Evolutionary conservation across 2,797 vertebrate genomes (phyloP), one percentile per base, ranked within the genome.

Genomic region (Miichthys miiuy): DNA sequence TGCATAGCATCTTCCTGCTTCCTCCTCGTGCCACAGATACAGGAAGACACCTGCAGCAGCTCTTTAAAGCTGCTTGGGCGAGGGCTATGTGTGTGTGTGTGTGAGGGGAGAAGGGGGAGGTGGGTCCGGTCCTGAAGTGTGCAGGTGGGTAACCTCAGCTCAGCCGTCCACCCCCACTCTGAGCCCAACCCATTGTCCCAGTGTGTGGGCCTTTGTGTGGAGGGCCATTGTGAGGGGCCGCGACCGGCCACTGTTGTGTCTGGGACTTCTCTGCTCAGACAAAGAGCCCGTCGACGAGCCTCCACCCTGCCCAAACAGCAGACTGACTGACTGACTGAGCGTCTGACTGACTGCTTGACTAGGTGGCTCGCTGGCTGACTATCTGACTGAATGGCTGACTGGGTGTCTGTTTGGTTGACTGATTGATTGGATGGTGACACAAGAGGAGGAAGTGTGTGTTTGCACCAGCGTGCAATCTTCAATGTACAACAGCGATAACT

Each of bases 221-320:
- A 87, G 66, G 75, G 81, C 91, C 87, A 93, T 94, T 92, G 92
- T 94, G 91, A 90, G 91, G 84, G 85, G 86, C 90, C 82, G 41
- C 77, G 87, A 83, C 91, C 54, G 82, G 72, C 82, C 87, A 91
- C 92, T 95, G 95, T 96, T 95, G 94, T 95, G 95, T 95, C 95
- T 95, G 93, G 92, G 90, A 84, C 91, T 91, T 84, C 85, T 81
- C 86, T 86, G 88, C 72, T 61, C 83, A 93, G 89, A 95, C 94
- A 95, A 95, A 95, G 86, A 79, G 69, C 72, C 81, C 63, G 88
- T 93, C 91, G 90, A 87, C 82, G 42, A 87, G 87, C 91, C 87
- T 87, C 89, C 90, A 88, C 88, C 87, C 91, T 77, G 64, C 68
- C 75, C 68, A 85, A 87, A 89, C 84, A 87, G 41, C 81, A 80